Percentiles rank a stretch among this genome's conserved stretches.
phyloP scores from a whole-genome alignment of 2,888 invertebrate species.

The Lucinisca nassula region DNA sequence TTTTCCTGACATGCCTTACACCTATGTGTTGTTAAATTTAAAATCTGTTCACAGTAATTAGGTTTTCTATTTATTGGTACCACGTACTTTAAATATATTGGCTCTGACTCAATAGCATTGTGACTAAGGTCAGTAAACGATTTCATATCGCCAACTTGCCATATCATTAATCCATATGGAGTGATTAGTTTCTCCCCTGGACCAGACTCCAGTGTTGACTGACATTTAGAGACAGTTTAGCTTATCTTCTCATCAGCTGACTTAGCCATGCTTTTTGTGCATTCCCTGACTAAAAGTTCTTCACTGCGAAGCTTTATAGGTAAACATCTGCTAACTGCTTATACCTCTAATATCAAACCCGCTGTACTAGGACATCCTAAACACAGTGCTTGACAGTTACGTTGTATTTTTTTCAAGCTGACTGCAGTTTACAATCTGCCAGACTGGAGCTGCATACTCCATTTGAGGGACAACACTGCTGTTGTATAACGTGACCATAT shows the following conservation, averaged over 20 bases:
- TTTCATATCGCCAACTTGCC: slow-evolving; percentile 22
- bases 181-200: background rate
- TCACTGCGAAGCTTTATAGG: background rate
- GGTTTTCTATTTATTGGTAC: too few relatives aligned
- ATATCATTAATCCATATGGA: slow-evolving; percentile 14
- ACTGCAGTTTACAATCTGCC: background rate
- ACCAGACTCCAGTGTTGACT: background rate
- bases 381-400: background rate
- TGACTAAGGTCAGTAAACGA: background rate
- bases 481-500: background rate
- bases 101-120: slow-evolving; percentile 11
- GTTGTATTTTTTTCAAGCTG: background rate
- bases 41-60: too few relatives aligned
- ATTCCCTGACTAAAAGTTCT: background rate
- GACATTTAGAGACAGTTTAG: too few relatives aligned
- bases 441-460: background rate
- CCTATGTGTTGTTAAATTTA: too few relatives aligned
- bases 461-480: background rate
- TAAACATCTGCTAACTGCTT: background rate
- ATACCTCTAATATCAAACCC: background rate
- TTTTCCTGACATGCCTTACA: too few relatives aligned
- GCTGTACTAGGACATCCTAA: background rate
- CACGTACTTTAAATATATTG: slow-evolving; percentile 3
- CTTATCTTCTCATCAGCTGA: too few relatives aligned
- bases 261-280: too few relatives aligned